Evolutionary conservation across 2,797 vertebrate genomes (phyloP), one percentile per base, ranked within the genome.

Genomic region (Diceros bicornis): DNA sequence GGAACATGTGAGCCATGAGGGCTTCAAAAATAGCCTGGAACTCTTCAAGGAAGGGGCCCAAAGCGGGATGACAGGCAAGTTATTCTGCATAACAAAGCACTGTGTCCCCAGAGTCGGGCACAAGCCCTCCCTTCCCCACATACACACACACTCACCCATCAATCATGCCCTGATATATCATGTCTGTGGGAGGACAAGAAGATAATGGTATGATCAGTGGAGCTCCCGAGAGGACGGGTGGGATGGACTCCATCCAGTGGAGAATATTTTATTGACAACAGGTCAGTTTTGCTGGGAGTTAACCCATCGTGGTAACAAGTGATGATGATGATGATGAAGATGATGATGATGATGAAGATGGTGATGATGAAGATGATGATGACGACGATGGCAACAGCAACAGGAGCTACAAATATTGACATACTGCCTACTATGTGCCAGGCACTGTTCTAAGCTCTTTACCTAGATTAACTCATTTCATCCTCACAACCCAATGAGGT

Each of bases 21-120:
- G 86, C 95, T 94, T 84, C 57, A 95, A 97, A 98, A 96, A 98
- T 97, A 98, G 98, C 94, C 97, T 66, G 94, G 96, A 95, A 98
- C 96, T 98, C 97, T 91, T 92, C 87, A 92, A 97, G 91, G 97
- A 97, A 98, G 96, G 61, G 96, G 93, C 97, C 96, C 44, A 0
- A 6, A 74, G 95, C 18, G 95, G 98, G 95, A 12, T 97, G 98
- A 98, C 98, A 98, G 95, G 98, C 97, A 97, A 95, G 97, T 94
- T 91, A 81, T 92, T 97, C 97, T 98, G 98, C 98, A 98, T 98
- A 98, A 98, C 98, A 98, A 98, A 97, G 98, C 97, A 34, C 2
- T 74, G 10, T 96, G 79, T 62, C 37, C 96, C 64, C 4, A 18
- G 95, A 98, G 98, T 94, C 97, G 69, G 96, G 98, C 95, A 21